These are phyloP conservation scores for Drosophila histrio DNA, from an alignment of 2,888 invertebrate genomes.

Conservation along the genomic window DNA sequence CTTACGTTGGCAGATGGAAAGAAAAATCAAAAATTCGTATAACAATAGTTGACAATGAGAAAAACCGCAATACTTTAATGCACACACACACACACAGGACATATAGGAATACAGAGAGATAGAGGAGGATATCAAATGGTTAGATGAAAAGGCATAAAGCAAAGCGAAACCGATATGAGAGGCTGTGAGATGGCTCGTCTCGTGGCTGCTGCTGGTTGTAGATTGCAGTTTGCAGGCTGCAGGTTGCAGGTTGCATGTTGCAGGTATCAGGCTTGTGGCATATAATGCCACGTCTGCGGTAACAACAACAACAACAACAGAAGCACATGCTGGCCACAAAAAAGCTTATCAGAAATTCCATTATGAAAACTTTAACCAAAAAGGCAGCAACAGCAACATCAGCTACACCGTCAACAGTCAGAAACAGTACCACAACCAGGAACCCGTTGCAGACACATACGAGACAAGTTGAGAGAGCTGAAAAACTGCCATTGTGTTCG, in stretches of 20 bases:
- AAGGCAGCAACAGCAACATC: slow-evolving; percentile 36
- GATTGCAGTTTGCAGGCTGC: slow-evolving; percentile 18
- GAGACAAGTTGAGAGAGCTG: slow-evolving; percentile 40
- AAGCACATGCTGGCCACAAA: slow-evolving; percentile 59
- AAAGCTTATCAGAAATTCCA: slow-evolving; percentile 80
- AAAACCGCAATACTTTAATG: slow-evolving; percentile 68
- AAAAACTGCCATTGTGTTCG: slow-evolving; percentile 35
- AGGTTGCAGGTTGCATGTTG: slow-evolving; percentile 21
- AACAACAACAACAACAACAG: slow-evolving; percentile 29
- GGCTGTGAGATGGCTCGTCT: slow-evolving; percentile 30
- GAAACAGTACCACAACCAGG: slow-evolving; percentile 21
- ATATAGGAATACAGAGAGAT: background rate
- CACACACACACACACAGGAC: slow-evolving; percentile 19
- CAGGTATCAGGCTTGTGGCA: slow-evolving; percentile 35
- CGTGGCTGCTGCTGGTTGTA: slow-evolving; percentile 20
- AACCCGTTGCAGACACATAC: slow-evolving; percentile 27
- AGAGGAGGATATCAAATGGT: slow-evolving; percentile 41
- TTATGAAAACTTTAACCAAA: slow-evolving; percentile 72
- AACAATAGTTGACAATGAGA: slow-evolving; percentile 69
- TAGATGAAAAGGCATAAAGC: slow-evolving; percentile 60
- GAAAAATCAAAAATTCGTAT: slow-evolving; percentile 56
- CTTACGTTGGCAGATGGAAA: slow-evolving; percentile 11
- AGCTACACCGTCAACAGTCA: slow-evolving; percentile 14
- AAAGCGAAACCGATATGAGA: slow-evolving; percentile 49
- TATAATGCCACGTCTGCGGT: slow-evolving; percentile 70